Evolutionary conservation across 2,113 vertebrate genomes (phyloP), one percentile per base, ranked within the genome.

Genomic region (Hemicordylus capensis): DNA sequence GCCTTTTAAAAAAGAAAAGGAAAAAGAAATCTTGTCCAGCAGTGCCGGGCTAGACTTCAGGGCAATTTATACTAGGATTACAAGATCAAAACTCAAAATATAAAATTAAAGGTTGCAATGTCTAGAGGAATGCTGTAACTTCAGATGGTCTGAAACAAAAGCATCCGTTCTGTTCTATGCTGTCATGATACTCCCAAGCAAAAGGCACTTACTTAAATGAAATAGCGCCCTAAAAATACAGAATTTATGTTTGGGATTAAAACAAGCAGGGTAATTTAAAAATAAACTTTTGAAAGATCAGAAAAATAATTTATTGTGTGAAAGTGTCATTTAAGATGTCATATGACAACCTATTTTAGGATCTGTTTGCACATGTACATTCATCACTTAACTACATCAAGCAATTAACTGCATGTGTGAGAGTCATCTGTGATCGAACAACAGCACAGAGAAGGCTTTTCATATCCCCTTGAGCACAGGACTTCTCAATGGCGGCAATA

Each of bases 61-160:
- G 31, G 61, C 42, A 61, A 83, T 63, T 75, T 63, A 58, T 44
- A 72, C 20, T 10, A 31, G 42, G 42, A 12, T 17, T 24, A 22
- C 14, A 75, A 63, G 59, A 75, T 83, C 31, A 83, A 75, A 83
- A 75, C 31, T 75, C 39, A 74, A 58, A 81, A 70, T 81, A 42
- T 56, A 82, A 75, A 63, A 48, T 64, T 75, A 63, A 72, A 12
- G 11, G 46, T 58, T 83, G 61, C 78, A 34, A 48, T 42, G 44
- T 80, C 44, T 44, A n/a, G 39, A 75, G 46, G 12, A 46, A 37
- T 63, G 12, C 14, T 51, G 1, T 63, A 69, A 67, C 22, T 12
- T n/a, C 20, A 63, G 58, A 75, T 46, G 39, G 63, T 83, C 31
- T 58, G 11, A 83, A 63, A 58, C 4, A 81, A 44, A 34, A 4